Conservation (phyloP, 2,113 vertebrate genomes). For the Athene noctua region DNA sequence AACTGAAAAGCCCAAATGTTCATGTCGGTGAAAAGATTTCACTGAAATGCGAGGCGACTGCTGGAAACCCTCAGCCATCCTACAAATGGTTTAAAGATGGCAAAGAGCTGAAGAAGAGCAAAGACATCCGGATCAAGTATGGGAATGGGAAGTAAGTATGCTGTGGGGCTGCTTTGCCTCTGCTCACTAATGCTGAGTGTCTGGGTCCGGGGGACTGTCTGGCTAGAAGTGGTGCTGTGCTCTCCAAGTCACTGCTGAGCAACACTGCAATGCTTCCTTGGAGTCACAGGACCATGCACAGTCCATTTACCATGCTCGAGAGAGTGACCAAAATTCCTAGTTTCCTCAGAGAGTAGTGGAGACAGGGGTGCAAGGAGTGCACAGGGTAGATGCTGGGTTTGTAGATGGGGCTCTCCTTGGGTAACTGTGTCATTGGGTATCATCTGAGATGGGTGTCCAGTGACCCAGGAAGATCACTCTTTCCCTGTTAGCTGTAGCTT, state of each 20-base stretch:
- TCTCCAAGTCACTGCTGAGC: background rate
- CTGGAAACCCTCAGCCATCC: constrained; percentile 84
- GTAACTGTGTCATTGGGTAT: background rate
- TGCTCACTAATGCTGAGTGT: background rate
- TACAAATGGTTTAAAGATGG: constrained; percentile 98
- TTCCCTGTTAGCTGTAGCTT: background rate
- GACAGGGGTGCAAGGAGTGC: background rate
- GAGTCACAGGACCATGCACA: background rate
- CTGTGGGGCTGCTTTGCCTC: background rate
- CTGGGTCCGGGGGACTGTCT: background rate
- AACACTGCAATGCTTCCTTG: background rate
- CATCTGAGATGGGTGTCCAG: background rate
- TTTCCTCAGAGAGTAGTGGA: background rate
- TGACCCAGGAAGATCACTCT: background rate
- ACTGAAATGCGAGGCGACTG: constrained; percentile 88
- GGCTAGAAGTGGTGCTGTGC: background rate
- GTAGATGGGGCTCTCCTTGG: background rate
- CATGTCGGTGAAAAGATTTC: constrained; percentile 86
- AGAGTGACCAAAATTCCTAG: background rate
- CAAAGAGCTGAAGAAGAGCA: constrained; percentile 90
- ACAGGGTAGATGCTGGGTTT: background rate
- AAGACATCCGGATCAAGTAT: constrained; percentile 86
- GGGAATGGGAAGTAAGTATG: constrained; percentile 84
- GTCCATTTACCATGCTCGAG: rapidly evolving
- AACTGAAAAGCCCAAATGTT: constrained; percentile 85